phyloP scores from a whole-genome alignment of 2,113 vertebrate species.

The Motacilla alba region DNA sequence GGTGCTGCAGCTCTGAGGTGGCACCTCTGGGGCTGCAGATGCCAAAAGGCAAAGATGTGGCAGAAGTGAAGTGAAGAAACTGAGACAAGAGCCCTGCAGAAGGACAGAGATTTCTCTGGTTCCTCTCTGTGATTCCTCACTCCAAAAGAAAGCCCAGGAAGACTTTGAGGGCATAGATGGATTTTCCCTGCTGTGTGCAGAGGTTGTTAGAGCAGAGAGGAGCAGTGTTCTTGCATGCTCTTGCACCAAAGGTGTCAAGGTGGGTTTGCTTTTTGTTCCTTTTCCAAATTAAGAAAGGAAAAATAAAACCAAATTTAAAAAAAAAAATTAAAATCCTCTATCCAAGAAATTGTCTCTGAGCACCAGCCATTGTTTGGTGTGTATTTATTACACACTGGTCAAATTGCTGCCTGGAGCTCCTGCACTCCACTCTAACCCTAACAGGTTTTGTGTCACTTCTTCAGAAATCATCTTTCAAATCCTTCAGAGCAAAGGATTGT shows the following conservation, averaged over 20 bases:
- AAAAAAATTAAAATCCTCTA: fast-evolving
- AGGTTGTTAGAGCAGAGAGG: neutral
- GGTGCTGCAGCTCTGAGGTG: neutral
- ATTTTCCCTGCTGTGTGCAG: neutral
- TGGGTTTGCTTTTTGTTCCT: no score
- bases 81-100: neutral
- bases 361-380: neutral
- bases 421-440: neutral
- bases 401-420: neutral
- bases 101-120: neutral
- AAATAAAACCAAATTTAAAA: neutral
- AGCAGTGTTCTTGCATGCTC: neutral
- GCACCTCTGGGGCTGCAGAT: neutral
- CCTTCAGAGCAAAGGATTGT: neutral
- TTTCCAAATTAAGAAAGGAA: neutral
- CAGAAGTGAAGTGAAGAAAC: neutral
- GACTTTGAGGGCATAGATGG: neutral
- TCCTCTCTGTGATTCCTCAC: neutral
- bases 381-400: neutral
- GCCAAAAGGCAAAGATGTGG: neutral
- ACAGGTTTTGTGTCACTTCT: neutral
- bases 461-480: neutral
- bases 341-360: neutral
- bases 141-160: neutral
- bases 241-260: neutral